These are phyloP conservation scores for Erethizon dorsatum DNA, from an alignment of 2,797 vertebrate species.

Conservation along the genomic window DNA sequence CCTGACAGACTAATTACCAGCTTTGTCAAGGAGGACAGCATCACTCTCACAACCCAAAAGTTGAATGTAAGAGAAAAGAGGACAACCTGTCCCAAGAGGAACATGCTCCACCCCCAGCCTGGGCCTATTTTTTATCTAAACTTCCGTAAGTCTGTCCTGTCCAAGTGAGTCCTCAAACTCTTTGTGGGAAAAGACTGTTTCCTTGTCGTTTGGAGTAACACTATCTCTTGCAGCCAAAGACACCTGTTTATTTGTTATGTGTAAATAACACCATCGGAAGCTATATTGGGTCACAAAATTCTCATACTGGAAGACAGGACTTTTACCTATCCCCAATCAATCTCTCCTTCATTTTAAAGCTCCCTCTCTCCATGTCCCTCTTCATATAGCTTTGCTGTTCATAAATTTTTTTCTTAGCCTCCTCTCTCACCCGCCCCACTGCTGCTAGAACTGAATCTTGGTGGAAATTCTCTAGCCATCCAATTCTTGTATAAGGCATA, in stretches of 20 bases:
- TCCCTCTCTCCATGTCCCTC: neutral
- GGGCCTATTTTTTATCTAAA: constrained; percentile 48
- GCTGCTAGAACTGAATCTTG: neutral
- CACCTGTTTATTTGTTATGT: neutral
- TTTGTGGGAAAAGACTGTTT: neutral
- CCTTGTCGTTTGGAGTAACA: constrained; percentile 2
- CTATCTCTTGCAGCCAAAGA: constrained; percentile 4
- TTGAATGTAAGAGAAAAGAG: neutral
- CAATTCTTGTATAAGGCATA: neutral
- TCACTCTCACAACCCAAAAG: constrained; percentile 12
- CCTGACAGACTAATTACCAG: neutral
- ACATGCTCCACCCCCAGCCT: neutral
- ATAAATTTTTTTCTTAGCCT: constrained; percentile 29
- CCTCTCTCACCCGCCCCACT: neutral
- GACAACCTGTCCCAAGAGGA: neutral
- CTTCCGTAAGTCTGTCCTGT: constrained; percentile 35
- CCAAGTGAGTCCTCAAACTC: neutral
- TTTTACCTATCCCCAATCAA: constrained; percentile 33
- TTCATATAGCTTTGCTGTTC: neutral
- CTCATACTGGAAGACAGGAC: constrained; percentile 4
- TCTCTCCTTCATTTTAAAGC: constrained; percentile 62
- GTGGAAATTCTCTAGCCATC: neutral
- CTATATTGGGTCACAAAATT: constrained; percentile 49
- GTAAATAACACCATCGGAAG: constrained; percentile 25
- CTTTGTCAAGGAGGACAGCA: neutral